Percentiles rank a stretch among this genome's conserved stretches.
phyloP scores from a whole-genome alignment of 2,113 vertebrate genomes.

The Thermophis baileyi region DNA sequence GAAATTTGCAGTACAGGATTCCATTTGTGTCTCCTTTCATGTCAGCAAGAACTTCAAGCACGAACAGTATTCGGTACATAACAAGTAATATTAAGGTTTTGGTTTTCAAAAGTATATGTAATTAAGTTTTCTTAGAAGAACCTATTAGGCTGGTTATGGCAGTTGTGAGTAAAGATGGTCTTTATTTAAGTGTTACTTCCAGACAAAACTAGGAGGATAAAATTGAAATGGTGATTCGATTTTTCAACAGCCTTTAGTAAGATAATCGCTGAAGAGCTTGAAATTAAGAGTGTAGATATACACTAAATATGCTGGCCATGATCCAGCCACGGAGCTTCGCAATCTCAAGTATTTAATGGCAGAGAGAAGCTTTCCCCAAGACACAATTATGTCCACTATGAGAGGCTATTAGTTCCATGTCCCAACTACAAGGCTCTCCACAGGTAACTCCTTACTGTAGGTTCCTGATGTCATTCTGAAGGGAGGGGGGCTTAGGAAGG shows the following conservation, averaged over 20 bases:
- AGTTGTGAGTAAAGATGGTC: constrained; percentile 6
- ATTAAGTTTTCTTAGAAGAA: constrained; percentile 27
- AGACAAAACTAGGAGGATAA: not conserved
- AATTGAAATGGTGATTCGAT: constrained; percentile 26
- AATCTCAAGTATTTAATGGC: not conserved
- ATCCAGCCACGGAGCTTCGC: not conserved
- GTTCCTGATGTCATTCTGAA: constrained; percentile 35
- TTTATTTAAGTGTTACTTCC: constrained; percentile 1
- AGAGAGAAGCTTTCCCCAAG: not conserved
- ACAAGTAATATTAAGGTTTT: constrained; percentile 42
- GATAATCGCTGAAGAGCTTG: not conserved
- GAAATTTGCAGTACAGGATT: constrained; percentile 54
- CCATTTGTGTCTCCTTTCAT: constrained; percentile 39
- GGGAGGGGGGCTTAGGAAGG: not conserved
- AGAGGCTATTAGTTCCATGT: not conserved
- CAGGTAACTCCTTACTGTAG: not conserved
- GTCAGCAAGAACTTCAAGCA: constrained; percentile 45
- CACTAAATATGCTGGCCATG: not conserved
- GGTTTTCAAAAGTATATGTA: constrained; percentile 45
- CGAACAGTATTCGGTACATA: constrained; percentile 43
- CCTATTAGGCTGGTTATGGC: not conserved
- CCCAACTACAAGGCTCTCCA: not conserved
- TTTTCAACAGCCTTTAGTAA: constrained; percentile 51
- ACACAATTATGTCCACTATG: not conserved
- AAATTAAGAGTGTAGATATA: not conserved